Conservation (phyloP, 1,140 invertebrate genomes). For the Conus ventricosus region DNA sequence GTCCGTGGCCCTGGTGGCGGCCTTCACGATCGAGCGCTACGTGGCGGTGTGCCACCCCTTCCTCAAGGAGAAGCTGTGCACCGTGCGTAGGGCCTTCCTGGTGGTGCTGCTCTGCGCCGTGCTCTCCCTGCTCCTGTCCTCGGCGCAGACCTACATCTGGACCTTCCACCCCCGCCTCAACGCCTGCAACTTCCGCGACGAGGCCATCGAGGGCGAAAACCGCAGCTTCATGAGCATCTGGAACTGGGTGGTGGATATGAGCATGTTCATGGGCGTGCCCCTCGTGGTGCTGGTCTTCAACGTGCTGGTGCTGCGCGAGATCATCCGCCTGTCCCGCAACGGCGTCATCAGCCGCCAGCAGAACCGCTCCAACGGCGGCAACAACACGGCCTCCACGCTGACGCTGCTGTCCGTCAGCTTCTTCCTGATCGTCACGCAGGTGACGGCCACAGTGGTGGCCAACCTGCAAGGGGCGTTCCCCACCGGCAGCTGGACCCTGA, state of each 20-base stretch:
- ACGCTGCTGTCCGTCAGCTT: slow-evolving; percentile 66
- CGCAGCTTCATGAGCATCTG: slow-evolving; percentile 58
- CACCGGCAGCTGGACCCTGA: slow-evolving; percentile 36
- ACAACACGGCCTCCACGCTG: slow-evolving; percentile 61
- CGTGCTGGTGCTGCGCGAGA: slow-evolving; percentile 59
- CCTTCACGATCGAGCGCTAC: slow-evolving; percentile 95
- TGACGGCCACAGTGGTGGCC: slow-evolving; percentile 61
- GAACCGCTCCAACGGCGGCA: slow-evolving; percentile 28
- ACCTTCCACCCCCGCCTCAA: slow-evolving; percentile 43
- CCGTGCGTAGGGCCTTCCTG: slow-evolving; percentile 57
- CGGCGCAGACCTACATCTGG: slow-evolving; percentile 67
- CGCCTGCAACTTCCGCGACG: slow-evolving; percentile 52
- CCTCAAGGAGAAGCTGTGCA: slow-evolving; percentile 73
- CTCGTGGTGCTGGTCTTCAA: slow-evolving; percentile 63
- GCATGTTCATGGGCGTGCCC: slow-evolving; percentile 60
- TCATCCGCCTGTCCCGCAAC: slow-evolving; percentile 55
- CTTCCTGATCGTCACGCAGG: slow-evolving; percentile 65
- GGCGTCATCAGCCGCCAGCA: slow-evolving; percentile 47
- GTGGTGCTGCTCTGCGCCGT: slow-evolving; percentile 50
- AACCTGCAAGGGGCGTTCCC: slow-evolving; percentile 50
- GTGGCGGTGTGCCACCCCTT: slow-evolving; percentile 96
- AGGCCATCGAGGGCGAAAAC: slow-evolving; percentile 45
- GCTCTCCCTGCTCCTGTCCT: slow-evolving; percentile 52
- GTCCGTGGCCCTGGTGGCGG: slow-evolving; percentile 74
- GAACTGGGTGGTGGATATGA: slow-evolving; percentile 60